Conservation (phyloP, 2,888 invertebrate species). For the Camponotus fellah region DNA sequence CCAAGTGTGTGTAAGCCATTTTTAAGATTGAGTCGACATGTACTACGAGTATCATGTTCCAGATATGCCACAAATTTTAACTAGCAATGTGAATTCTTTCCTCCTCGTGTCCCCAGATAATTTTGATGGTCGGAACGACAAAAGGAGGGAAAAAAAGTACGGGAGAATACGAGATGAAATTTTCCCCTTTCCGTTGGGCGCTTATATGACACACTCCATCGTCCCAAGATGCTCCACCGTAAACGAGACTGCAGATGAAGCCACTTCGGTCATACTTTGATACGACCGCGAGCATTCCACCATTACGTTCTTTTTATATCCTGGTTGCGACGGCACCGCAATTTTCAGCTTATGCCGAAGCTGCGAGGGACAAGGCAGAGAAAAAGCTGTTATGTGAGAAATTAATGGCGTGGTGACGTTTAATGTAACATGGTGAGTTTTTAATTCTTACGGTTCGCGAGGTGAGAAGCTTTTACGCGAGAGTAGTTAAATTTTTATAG, state of each 20-base stretch:
- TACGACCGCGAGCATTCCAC: constrained; percentile 37
- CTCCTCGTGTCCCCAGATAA: constrained; percentile 54
- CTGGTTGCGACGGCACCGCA: constrained; percentile 6
- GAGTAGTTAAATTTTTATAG: constrained; percentile 36
- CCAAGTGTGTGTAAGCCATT: not conserved
- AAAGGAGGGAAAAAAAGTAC: constrained; percentile 53
- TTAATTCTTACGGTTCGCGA: constrained; percentile 41
- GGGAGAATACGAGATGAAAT: constrained; percentile 66
- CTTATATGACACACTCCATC: constrained; percentile 57
- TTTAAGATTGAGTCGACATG: constrained; percentile 4
- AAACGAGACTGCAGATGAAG: constrained; percentile 67
- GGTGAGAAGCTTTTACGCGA: constrained; percentile 36
- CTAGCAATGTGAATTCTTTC: constrained; percentile 3
- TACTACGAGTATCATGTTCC: not conserved
- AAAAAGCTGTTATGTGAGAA: constrained; percentile 26
- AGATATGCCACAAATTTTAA: constrained; percentile 18
- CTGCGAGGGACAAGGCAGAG: not conserved
- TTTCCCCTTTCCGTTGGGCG: constrained; percentile 57
- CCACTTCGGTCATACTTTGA: constrained; percentile 67
- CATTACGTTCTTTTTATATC: constrained; percentile 44
- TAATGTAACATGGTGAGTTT: constrained; percentile 42
- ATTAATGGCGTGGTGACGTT: constrained; percentile 41
- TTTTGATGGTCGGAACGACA: constrained; percentile 55
- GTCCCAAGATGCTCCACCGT: constrained; percentile 59
- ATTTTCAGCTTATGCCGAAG: constrained; percentile 36